Evolutionary conservation across 2,888 invertebrate species (phyloP).

Genomic region (Leuctra nigra): DNA sequence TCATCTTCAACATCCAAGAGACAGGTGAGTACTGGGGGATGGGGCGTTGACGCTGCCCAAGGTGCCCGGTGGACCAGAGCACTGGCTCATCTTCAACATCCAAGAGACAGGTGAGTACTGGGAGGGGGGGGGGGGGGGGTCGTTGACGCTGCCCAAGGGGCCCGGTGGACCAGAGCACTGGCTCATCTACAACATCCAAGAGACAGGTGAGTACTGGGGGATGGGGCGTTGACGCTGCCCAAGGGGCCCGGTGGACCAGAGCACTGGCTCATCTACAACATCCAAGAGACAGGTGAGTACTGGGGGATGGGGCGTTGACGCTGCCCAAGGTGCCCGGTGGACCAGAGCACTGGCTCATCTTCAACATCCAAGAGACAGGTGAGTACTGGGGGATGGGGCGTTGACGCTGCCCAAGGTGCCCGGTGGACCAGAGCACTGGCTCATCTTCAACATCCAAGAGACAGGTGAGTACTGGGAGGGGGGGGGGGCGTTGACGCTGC

Average conservation of each 20-base stretch:
- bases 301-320: too few relatives aligned
- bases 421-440: constrained; percentile 53
- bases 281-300: constrained; percentile 61
- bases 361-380: constrained; percentile 69
- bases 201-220: constrained; percentile 58
- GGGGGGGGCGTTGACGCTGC: constrained; percentile 41
- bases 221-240: constrained; percentile 39
- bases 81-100: constrained; percentile 67
- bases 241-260: constrained; percentile 46
- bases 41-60: constrained; percentile 42
- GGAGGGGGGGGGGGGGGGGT: too few relatives aligned
- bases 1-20: constrained; percentile 65
- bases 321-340: constrained; percentile 43
- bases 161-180: constrained; percentile 51
- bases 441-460: constrained; percentile 65
- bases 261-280: constrained; percentile 65
- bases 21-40: constrained; percentile 57
- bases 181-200: constrained; percentile 65
- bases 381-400: too few relatives aligned
- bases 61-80: constrained; percentile 45
- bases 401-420: constrained; percentile 44
- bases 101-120: constrained; percentile 57
- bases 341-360: constrained; percentile 58
- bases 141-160: constrained; percentile 42
- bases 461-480: constrained; percentile 50